Base-by-base conservation (phyloP, 2,113 vertebrate genomes). In the Tympanuchus pallidicinctus region DNA sequence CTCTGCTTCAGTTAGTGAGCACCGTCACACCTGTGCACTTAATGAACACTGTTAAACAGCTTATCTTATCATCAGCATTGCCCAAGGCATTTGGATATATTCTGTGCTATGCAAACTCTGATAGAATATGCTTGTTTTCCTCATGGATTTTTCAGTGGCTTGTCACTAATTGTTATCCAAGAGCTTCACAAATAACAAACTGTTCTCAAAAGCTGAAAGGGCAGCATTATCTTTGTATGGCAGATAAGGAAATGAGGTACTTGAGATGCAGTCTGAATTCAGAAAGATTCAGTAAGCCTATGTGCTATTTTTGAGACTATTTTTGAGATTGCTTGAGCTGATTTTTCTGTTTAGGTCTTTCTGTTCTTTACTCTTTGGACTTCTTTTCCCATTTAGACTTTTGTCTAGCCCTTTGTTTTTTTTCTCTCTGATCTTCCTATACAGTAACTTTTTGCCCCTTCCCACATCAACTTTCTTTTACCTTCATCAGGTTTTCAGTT, bases 231-330 rank as follows among this genome's bases (percentile, higher is more conserved):
- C 67, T 92, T 92, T 54, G n/a, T 43, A 27, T 30, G 42, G 48
- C 36, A 70, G 67, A 73, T 95, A 94, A 91, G 67, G 48, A 80
- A 90, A 70, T 43, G 50, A 88, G 92, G 60, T 36, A 63, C 59
- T 90, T 73, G 60, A 60, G 61, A 48, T 8, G 6, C 88, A 43
- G 14, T 93, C 34, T 76, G 59, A 79, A 69, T 85, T 91, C 28
- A 75, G 66, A 82, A 72, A 93, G 66, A 50, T 81, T 94, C 66
- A 43, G 20, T 75, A 52, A 66, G 28, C 42, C 24, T 28, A 27
- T 54, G 16, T 90, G 73, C 30, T 79, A 20, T 2, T 50, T 88
- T 79, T 8, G 7, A 66, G 4, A n/a, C 87, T 92, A 24, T 34
- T 85, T 88, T 79, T 8, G 7, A 66, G 4, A n/a, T 84, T 92